These are phyloP conservation scores for Prietella phreatophila DNA, from an alignment of 2,113 vertebrate genomes.

Conservation along the genomic window DNA sequence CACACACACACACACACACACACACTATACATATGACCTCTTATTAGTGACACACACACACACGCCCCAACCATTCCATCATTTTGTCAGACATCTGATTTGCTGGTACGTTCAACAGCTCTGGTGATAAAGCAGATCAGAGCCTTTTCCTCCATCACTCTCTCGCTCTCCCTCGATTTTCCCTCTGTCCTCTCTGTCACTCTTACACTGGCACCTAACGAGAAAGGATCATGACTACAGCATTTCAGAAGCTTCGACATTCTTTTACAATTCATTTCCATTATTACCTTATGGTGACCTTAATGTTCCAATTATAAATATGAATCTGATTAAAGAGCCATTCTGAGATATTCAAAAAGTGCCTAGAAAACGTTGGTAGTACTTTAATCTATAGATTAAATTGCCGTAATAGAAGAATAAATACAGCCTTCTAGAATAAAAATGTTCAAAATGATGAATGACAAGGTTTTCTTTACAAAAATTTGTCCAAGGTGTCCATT, in stretches of 20 bases:
- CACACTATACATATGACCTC: too few species aligned
- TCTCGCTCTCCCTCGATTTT: background rate
- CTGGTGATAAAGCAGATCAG: constrained; percentile 27
- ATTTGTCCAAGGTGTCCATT: too few species aligned
- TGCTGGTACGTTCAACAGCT: background rate
- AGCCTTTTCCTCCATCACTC: constrained; percentile 5
- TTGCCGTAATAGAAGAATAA: background rate
- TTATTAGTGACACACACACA: too few species aligned
- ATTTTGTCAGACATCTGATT: constrained; percentile 22
- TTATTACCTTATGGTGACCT: background rate
- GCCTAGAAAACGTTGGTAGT: background rate
- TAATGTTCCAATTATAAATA: background rate
- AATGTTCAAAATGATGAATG: background rate
- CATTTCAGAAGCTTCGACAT: background rate
- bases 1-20: too few species aligned
- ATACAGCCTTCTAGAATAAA: background rate
- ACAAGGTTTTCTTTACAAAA: too few species aligned
- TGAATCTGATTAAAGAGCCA: background rate
- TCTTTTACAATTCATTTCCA: background rate
- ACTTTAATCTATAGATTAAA: background rate
- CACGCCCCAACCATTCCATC: background rate
- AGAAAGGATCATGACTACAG: too few species aligned
- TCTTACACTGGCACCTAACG: background rate
- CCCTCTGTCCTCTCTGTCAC: background rate
- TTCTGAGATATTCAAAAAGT: background rate